phyloP scores from a whole-genome alignment of 1,140 invertebrate species.

The Drosophila erecta region DNA sequence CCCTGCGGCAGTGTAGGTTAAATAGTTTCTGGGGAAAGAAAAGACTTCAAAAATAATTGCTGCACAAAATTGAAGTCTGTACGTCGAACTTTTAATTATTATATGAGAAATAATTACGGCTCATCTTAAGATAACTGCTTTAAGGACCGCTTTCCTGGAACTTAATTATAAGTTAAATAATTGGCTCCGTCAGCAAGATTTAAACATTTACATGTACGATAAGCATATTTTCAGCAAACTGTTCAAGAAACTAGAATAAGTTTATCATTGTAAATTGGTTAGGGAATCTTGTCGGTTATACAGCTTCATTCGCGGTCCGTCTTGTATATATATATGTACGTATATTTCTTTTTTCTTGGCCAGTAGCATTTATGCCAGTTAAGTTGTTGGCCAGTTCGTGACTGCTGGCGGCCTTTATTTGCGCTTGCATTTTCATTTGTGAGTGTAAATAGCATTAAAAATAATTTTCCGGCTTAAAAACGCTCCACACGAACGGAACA shows the following conservation, averaged over 20 bases:
- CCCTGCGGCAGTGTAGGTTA: neutral
- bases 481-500: conserved; percentile 24
- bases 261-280: neutral
- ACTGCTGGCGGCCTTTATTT: conserved; percentile 69
- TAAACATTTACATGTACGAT: too few species aligned
- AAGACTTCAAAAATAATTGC: too few species aligned
- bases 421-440: conserved; percentile 79
- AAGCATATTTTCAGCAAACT: too few species aligned
- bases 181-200: too few species aligned
- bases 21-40: neutral
- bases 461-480: conserved; percentile 79
- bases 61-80: too few species aligned
- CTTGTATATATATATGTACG: conserved; percentile 5
- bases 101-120: too few species aligned
- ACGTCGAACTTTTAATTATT: too few species aligned
- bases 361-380: conserved; percentile 57
- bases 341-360: conserved; percentile 6
- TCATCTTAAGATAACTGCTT: too few species aligned
- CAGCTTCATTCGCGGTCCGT: too few species aligned
- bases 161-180: too few species aligned
- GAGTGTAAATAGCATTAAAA: conserved; percentile 80
- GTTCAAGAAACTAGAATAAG: neutral
- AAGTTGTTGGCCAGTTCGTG: conserved; percentile 71
- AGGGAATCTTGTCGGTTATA: neutral
- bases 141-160: too few species aligned